These are phyloP conservation scores for Neria commutata DNA, from an alignment of 2,888 invertebrate genomes.

Conservation along the genomic window DNA sequence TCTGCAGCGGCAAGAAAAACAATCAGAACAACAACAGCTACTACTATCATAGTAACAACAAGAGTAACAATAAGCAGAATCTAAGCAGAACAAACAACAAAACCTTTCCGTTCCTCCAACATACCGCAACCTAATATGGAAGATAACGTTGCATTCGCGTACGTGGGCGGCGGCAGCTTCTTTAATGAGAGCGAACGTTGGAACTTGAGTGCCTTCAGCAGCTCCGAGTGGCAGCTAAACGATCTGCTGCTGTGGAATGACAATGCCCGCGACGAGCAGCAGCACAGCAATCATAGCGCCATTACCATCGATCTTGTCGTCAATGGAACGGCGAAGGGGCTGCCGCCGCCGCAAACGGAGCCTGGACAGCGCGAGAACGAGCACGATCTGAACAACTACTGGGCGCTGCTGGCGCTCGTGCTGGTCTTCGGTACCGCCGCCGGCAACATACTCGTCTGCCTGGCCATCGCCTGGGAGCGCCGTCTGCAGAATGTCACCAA, in stretches of 20 bases:
- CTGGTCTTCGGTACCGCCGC: slow-evolving; percentile 86
- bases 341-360: slow-evolving; percentile 1
- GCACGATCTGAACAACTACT: slow-evolving; percentile 72
- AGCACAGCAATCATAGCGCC: slow-evolving; percentile 1
- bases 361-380: too few relatives aligned
- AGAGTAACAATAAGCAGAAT: slow-evolving; percentile 8
- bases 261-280: slow-evolving; percentile 5
- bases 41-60: slow-evolving; percentile 11
- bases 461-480: slow-evolving; percentile 91
- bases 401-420: slow-evolving; percentile 77
- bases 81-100: slow-evolving; percentile 21
- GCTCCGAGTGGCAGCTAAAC: slow-evolving; percentile 20
- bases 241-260: slow-evolving; percentile 31
- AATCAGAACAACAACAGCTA: background rate
- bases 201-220: background rate
- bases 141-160: slow-evolving; percentile 53
- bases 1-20: background rate
- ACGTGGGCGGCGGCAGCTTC: slow-evolving; percentile 33
- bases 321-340: background rate
- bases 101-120: slow-evolving; percentile 12
- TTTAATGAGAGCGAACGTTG: slow-evolving; percentile 30
- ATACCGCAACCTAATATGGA: slow-evolving; percentile 39
- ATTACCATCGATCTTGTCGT: background rate
- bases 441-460: slow-evolving; percentile 91
- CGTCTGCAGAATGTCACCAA: slow-evolving; percentile 96